Evolutionary conservation across 2,113 vertebrate species (phyloP).

Genomic region (Aphyosemion australe): DNA sequence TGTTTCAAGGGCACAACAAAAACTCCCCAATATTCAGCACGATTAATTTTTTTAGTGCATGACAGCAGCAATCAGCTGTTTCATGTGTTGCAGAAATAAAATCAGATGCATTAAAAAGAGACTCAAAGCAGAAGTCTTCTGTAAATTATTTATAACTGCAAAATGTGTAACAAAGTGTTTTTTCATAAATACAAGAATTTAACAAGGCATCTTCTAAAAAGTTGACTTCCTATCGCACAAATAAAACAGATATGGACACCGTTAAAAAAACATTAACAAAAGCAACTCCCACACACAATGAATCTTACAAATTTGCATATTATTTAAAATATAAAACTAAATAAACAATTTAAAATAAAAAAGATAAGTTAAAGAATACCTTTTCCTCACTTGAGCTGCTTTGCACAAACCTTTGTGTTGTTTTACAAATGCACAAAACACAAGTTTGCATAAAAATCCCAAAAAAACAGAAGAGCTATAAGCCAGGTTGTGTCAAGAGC

Average conservation of each 20-base stretch:
- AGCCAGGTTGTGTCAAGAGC: constrained; percentile 11
- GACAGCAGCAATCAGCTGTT: no score
- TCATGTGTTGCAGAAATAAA: background rate
- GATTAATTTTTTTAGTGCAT: no score
- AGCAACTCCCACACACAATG: constrained; percentile 38
- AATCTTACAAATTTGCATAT: constrained; percentile 79
- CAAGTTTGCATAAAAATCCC: constrained; percentile 9
- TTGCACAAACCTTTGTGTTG: constrained; percentile 48
- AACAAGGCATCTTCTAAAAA: constrained; percentile 71
- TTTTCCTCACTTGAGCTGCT: constrained; percentile 27
- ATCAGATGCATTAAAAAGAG: constrained; percentile 6
- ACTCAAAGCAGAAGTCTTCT: constrained; percentile 33
- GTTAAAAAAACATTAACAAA: constrained; percentile 58
- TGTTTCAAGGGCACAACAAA: no score
- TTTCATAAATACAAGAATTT: constrained; percentile 81
- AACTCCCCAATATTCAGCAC: no score
- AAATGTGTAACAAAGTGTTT: constrained; percentile 79
- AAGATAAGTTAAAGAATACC: constrained; percentile 59
- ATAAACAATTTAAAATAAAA: constrained; percentile 55
- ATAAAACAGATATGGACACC: constrained; percentile 59
- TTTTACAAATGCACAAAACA: constrained; percentile 15
- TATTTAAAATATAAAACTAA: constrained; percentile 64
- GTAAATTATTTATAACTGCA: constrained; percentile 74
- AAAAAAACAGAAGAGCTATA: constrained; percentile 46
- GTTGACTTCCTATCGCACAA: constrained; percentile 49